phyloP scores from a whole-genome alignment of 2,113 vertebrate genomes.

The Nibea coibor region DNA sequence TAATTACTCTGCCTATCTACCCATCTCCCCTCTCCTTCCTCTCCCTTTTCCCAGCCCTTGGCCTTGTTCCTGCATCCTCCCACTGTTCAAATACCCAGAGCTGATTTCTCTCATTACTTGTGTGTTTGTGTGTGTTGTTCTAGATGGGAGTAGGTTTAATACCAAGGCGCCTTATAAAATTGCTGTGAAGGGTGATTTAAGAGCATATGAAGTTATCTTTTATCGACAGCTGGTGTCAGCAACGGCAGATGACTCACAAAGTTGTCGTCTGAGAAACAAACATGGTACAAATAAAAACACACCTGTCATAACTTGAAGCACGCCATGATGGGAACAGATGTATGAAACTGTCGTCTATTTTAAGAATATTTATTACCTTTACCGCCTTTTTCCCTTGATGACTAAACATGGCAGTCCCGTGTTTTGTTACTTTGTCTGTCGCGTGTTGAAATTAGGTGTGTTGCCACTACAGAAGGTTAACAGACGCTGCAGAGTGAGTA shows the following conservation, averaged over 20 bases:
- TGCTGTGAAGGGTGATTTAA: constrained; percentile 33
- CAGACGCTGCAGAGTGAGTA: constrained; percentile 29
- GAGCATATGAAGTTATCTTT: constrained; percentile 17
- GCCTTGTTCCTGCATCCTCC: constrained; percentile 75
- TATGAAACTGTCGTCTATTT: constrained; percentile 20
- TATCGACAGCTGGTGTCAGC: constrained; percentile 31
- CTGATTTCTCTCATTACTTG: constrained; percentile 25
- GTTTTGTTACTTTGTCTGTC: constrained; percentile 66
- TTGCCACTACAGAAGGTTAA: constrained; percentile 36
- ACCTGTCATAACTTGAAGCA: constrained; percentile 56
- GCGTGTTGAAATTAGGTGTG: constrained; percentile 35
- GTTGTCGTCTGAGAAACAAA: constrained; percentile 49
- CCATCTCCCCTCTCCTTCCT: constrained; percentile 77
- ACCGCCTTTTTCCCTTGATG: constrained; percentile 1
- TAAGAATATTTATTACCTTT: constrained; percentile 34
- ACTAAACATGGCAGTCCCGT: constrained; percentile 60
- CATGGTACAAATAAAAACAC: constrained; percentile 40
- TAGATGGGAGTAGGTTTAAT: constrained; percentile 25
- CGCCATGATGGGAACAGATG: constrained; percentile 42
- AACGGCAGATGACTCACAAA: constrained; percentile 43
- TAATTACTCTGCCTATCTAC: constrained; percentile 82
- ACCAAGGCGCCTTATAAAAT: constrained; percentile 13
- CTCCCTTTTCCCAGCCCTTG: constrained; percentile 75
- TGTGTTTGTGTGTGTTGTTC: constrained; percentile 4
- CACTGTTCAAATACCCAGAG: constrained; percentile 70